phyloP scores from a whole-genome alignment of 2,113 vertebrate species.

The Prietella phreatophila region DNA sequence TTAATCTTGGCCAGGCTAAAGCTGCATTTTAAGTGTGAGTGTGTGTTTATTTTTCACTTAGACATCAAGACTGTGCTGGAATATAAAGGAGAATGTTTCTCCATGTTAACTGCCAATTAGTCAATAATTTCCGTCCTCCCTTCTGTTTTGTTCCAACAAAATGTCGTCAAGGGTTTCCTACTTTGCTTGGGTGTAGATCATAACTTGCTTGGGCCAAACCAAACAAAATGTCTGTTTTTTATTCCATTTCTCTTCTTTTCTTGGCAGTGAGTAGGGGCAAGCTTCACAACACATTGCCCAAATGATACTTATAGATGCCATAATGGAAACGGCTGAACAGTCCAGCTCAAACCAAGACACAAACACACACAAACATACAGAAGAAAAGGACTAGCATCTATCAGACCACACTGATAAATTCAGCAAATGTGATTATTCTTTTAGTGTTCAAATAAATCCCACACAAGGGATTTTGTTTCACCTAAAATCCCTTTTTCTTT shows the following conservation, averaged over 20 bases:
- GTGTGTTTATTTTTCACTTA: slow-evolving; percentile 73
- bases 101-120: slow-evolving; percentile 78
- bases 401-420: slow-evolving; percentile 40
- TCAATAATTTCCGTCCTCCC: slow-evolving; percentile 71
- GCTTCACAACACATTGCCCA: slow-evolving; percentile 29
- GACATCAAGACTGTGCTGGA: slow-evolving; percentile 61
- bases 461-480: slow-evolving; percentile 46
- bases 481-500: slow-evolving; percentile 72
- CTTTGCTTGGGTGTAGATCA: slow-evolving; percentile 18
- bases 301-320: slow-evolving; percentile 31
- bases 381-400: slow-evolving; percentile 34
- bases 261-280: slow-evolving; percentile 2
- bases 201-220: slow-evolving; percentile 22
- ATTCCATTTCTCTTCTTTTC: slow-evolving; percentile 20
- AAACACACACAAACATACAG: slow-evolving; percentile 15
- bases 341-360: slow-evolving; percentile 13
- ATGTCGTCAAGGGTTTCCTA: slow-evolving; percentile 14
- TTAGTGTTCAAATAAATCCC: slow-evolving; percentile 34
- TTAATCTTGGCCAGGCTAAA: slow-evolving; percentile 74
- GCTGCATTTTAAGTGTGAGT: slow-evolving; percentile 38
- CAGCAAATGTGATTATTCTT: slow-evolving; percentile 37
- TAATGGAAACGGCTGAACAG: slow-evolving; percentile 32
- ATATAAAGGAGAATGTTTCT: slow-evolving; percentile 70
- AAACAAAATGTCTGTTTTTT: slow-evolving; percentile 27
- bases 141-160: slow-evolving; percentile 36